These are phyloP conservation scores for Lithodes maja DNA, from an alignment of 2,888 invertebrate genomes.

Conservation along the genomic window DNA sequence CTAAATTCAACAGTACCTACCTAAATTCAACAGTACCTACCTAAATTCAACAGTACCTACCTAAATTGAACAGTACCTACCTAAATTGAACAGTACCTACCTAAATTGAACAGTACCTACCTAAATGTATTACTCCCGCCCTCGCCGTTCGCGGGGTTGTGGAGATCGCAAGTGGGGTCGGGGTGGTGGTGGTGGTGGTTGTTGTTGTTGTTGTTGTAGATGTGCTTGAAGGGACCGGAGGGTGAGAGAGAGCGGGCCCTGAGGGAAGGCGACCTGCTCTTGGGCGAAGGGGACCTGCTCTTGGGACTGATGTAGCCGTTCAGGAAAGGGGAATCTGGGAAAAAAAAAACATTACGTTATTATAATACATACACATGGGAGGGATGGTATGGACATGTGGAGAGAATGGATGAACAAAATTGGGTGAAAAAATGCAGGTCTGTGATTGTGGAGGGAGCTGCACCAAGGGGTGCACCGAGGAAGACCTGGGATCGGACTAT, in stretches of 20 bases:
- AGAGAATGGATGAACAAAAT: no score
- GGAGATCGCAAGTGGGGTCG: neutral
- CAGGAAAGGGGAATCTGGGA: constrained; percentile 5
- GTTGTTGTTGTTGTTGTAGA: constrained; percentile 8
- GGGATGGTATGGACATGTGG: neutral
- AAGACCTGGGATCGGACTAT: no score
- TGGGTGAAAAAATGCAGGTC: no score
- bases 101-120: no score
- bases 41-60: no score
- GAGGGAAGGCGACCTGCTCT: constrained; percentile 8
- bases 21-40: neutral
- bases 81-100: neutral
- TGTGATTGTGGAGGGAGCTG: no score
- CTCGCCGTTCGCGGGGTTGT: constrained; percentile 4
- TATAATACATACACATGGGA: neutral
- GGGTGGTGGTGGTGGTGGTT: neutral
- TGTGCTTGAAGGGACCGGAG: constrained; percentile 2
- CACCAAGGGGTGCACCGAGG: no score
- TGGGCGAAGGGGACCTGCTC: constrained; percentile 9
- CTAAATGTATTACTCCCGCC: neutral
- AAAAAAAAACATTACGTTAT: neutral
- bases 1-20: neutral
- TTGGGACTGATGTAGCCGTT: constrained; percentile 37
- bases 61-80: no score
- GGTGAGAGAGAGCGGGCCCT: neutral